phyloP scores from a whole-genome alignment of 2,113 vertebrate species.

The Trogon melanurus region DNA sequence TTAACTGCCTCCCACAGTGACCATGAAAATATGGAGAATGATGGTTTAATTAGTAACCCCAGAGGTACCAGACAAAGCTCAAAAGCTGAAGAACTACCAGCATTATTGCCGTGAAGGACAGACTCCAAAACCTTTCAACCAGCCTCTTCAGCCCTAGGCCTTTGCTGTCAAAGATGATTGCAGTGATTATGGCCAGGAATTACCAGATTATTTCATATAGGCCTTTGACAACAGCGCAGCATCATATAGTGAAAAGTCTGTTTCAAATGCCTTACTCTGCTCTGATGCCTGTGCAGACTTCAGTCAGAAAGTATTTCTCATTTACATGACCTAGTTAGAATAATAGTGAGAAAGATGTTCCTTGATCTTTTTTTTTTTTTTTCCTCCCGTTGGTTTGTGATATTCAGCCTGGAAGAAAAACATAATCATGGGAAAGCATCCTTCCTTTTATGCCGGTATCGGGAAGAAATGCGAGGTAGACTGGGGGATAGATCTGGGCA shows the following conservation, averaged over 20 bases:
- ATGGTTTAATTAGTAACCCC: conserved; percentile 57
- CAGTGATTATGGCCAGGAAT: conserved; percentile 36
- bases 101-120: background rate
- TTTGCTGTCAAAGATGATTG: background rate
- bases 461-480: background rate
- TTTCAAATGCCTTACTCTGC: conserved; percentile 5
- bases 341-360: conserved; percentile 48
- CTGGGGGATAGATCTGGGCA: background rate
- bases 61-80: background rate
- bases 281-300: background rate
- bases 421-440: conserved; percentile 18
- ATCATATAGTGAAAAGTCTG: background rate
- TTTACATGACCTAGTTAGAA: conserved; percentile 70
- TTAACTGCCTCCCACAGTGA: conserved; percentile 28
- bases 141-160: background rate
- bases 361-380: conserved; percentile 53
- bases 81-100: background rate
- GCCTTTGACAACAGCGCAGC: background rate
- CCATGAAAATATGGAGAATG: conserved; percentile 30
- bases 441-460: conserved; percentile 12
- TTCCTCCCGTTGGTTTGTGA: conserved; percentile 34
- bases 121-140: background rate
- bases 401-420: conserved; percentile 55
- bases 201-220: conserved; percentile 32
- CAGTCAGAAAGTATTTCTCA: conserved; percentile 62